Evolutionary conservation across 2,888 invertebrate genomes (phyloP).

Genomic region (Microctonus hyperodae): DNA sequence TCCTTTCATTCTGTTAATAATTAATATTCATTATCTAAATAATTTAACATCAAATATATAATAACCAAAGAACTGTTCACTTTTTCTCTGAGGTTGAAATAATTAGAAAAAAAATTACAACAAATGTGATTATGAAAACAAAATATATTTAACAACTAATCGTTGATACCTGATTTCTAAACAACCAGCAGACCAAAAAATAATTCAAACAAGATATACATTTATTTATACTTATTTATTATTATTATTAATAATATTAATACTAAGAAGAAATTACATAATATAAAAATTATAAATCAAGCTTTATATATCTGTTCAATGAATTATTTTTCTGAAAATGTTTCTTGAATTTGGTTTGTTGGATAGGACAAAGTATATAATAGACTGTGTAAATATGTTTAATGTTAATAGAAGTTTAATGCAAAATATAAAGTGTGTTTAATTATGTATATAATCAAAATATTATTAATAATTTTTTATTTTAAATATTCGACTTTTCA

Average conservation of each 20-base stretch:
- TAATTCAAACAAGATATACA: neutral
- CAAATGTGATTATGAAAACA: neutral
- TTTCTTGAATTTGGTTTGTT: slow-evolving; percentile 20
- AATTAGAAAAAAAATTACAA: neutral
- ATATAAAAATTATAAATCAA: neutral
- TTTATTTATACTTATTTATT: slow-evolving; percentile 3
- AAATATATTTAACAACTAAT: neutral
- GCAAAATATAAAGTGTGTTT: slow-evolving; percentile 11
- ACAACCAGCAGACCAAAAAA: slow-evolving; percentile 8
- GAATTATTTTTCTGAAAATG: slow-evolving; percentile 6
- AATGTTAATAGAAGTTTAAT: slow-evolving; percentile 28
- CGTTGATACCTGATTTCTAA: slow-evolving; percentile 15
- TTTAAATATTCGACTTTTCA: neutral
- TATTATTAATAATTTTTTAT: neutral
- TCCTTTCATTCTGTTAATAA: neutral
- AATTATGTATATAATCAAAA: neutral
- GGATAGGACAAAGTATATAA: slow-evolving; percentile 13
- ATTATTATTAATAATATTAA: neutral
- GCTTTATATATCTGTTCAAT: neutral
- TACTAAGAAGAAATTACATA: neutral
- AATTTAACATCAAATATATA: neutral
- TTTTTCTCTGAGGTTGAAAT: neutral
- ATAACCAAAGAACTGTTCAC: neutral
- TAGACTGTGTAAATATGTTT: slow-evolving; percentile 26
- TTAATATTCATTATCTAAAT: neutral